phyloP scores from a whole-genome alignment of 2,113 vertebrate species.

The Synodontis membranacea region DNA sequence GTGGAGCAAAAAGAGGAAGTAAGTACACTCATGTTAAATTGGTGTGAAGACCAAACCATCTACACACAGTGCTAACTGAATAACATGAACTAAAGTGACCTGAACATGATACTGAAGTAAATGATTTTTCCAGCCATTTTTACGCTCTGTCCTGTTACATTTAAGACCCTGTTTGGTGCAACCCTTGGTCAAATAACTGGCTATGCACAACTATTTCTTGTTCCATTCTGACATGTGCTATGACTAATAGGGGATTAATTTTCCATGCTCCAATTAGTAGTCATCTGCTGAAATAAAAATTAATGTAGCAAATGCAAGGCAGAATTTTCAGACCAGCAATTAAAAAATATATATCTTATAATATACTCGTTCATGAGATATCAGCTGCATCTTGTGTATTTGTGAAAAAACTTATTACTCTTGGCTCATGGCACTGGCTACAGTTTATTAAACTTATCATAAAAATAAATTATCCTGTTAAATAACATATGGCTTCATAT shows the following conservation, averaged over 20 bases:
- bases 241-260: constrained; percentile 65
- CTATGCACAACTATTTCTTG: constrained; percentile 35
- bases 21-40: constrained; percentile 73
- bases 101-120: constrained; percentile 12
- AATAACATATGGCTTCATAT: background rate
- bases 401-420: background rate
- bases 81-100: constrained; percentile 16
- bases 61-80: constrained; percentile 44
- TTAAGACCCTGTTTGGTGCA: constrained; percentile 38
- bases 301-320: background rate
- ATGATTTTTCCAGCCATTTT: constrained; percentile 24
- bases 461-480: background rate
- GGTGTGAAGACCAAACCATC: constrained; percentile 60
- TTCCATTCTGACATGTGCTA: constrained; percentile 58
- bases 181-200: constrained; percentile 52
- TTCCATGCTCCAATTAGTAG: constrained; percentile 28
- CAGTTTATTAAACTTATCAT: constrained; percentile 62
- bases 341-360: background rate
- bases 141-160: constrained; percentile 4
- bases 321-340: background rate
- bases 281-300: constrained; percentile 2
- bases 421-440: constrained; percentile 54
- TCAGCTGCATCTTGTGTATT: background rate
- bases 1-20: constrained; percentile 58
- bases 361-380: background rate